These are phyloP conservation scores for Agriopis marginaria DNA, from an alignment of 2,888 invertebrate species.

Conservation along the genomic window DNA sequence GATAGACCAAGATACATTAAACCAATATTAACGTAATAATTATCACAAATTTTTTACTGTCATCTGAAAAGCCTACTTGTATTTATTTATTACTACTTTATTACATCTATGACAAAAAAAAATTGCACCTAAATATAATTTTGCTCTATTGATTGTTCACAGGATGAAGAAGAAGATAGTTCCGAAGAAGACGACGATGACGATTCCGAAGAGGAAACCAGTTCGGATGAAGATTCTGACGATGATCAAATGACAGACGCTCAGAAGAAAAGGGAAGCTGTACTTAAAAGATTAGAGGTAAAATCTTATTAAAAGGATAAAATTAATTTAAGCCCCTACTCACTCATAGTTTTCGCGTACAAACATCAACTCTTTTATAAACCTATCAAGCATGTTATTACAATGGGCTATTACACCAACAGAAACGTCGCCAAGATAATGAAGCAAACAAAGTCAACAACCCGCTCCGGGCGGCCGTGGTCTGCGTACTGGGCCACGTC, in stretches of 20 bases:
- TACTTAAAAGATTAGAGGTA: slow-evolving; percentile 90
- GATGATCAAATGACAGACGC: slow-evolving; percentile 91
- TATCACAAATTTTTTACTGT: too few relatives aligned
- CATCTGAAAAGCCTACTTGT: too few relatives aligned
- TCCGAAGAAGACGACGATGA: slow-evolving; percentile 72
- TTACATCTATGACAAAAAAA: neutral
- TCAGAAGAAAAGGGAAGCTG: slow-evolving; percentile 90
- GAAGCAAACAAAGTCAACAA: slow-evolving; percentile 78
- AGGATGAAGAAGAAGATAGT: slow-evolving; percentile 81
- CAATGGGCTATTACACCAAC: slow-evolving; percentile 8
- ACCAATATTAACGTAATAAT: too few relatives aligned
- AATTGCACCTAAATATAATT: neutral
- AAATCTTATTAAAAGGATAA: neutral
- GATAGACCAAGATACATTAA: too few relatives aligned
- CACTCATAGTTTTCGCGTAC: neutral
- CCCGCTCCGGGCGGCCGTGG: slow-evolving; percentile 96
- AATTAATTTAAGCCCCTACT: neutral
- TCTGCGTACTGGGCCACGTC: slow-evolving; percentile 99
- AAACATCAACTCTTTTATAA: neutral
- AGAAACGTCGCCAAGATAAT: slow-evolving; percentile 83
- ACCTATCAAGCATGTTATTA: neutral
- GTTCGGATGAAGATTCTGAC: slow-evolving; percentile 87
- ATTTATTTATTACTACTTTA: too few relatives aligned
- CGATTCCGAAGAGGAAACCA: slow-evolving; percentile 82
- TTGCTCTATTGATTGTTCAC: neutral